Base-by-base conservation (phyloP, 2,888 invertebrate genomes). In the Abrostola tripartita region DNA sequence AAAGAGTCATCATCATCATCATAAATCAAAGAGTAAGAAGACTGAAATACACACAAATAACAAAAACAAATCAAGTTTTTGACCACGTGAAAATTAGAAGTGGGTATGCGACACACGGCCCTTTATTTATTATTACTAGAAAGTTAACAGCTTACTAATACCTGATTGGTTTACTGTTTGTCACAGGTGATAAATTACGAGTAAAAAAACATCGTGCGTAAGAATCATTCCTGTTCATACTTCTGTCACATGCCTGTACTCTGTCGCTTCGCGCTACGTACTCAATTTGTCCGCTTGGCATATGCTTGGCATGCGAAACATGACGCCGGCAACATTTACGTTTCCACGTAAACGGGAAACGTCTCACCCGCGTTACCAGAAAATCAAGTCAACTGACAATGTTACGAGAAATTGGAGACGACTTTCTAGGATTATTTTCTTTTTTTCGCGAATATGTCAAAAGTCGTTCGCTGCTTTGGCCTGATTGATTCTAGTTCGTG, bases 251-350 rank as follows among this genome's bases (percentile, higher is more conserved):
- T 70, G 51, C 54, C 65, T 74, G 52, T 56, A 49, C 14, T 52
- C 36, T 58, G 52, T 56, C 24, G 41, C 54, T 54, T 61, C 76
- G 64, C 76, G 56, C 75, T 77, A 78, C 83, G 79, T 75, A 86
- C 87, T 88, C 89, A 89, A 89, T 89, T 89, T 88, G 86, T 84
- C 85, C 75, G 78, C 83, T 81, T 82, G 86, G 87, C 85, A 81
- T 85, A 78, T 81, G 81, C 76, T 78, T 78, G 82, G 76, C 80
- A 82, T 82, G 87, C 87, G 85, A 83, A 85, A 85, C 89, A 86
- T 87, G 86, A 86, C 84, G 82, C 83, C 55, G 73, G 84, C 86
- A 84, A 89, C 89, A 86, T 89, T 88, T 88, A 85, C 85, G 84
- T 85, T 83, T 83, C 76, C 73, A 77, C 82, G 82, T 83, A 82